Evolutionary conservation across 2,797 vertebrate genomes (phyloP).

Genomic region (Acanthurus lineatus): DNA sequence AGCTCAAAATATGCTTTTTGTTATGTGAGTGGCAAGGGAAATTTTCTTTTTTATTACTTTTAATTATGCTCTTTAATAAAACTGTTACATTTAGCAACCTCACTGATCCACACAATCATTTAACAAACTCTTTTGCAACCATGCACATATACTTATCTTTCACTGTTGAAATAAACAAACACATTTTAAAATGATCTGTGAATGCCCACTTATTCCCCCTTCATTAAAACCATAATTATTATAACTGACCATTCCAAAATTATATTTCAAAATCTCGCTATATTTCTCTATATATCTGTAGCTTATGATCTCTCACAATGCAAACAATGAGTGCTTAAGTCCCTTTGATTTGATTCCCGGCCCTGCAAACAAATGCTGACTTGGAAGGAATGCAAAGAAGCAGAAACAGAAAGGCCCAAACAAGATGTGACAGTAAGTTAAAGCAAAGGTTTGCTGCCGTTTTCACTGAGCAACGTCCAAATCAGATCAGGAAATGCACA

Average conservation of each 20-base stretch:
- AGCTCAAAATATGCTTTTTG: slow-evolving; percentile 29
- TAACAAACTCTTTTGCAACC: neutral
- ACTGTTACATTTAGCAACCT: no score
- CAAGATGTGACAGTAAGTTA: slow-evolving; percentile 50
- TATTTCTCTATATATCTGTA: neutral
- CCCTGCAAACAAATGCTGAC: slow-evolving; percentile 36
- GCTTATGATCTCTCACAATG: slow-evolving; percentile 11
- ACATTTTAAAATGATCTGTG: neutral
- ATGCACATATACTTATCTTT: neutral
- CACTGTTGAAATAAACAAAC: neutral
- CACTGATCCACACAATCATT: neutral
- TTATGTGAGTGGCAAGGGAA: slow-evolving; percentile 26
- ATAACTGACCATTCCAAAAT: slow-evolving; percentile 1
- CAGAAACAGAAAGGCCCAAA: slow-evolving; percentile 37
- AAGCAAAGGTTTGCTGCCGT: slow-evolving; percentile 31
- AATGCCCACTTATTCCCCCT: neutral
- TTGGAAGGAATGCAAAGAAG: slow-evolving; percentile 36
- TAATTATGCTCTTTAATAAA: neutral
- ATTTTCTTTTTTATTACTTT: neutral
- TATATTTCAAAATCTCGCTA: neutral
- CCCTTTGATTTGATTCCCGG: slow-evolving; percentile 35
- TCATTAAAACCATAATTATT: neutral
- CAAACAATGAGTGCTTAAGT: slow-evolving; percentile 6
- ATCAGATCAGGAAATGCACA: slow-evolving; percentile 60
- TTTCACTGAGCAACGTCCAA: slow-evolving; percentile 44